Conservation (phyloP, 2,113 vertebrate species). For the Lichenostomus cassidix region DNA sequence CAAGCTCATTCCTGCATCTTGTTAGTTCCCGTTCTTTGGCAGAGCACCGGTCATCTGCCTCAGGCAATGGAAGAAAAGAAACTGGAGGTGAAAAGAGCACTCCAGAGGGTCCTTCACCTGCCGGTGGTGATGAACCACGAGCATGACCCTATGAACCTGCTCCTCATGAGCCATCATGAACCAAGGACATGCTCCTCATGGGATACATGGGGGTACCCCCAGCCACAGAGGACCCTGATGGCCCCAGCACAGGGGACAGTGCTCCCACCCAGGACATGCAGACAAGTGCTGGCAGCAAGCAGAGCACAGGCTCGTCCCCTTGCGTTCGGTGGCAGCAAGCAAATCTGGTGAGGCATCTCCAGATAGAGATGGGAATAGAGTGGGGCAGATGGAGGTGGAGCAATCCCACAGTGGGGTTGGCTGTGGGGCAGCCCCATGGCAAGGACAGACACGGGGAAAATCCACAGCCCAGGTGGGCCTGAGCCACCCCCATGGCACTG, state of each 20-base stretch:
- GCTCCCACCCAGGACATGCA: too few species aligned
- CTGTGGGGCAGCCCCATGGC: background rate
- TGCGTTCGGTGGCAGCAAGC: background rate
- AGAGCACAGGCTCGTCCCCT: background rate
- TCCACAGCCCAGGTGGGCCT: rapidly evolving
- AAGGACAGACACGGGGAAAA: background rate
- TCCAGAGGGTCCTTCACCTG: background rate
- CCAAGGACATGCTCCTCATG: rapidly evolving
- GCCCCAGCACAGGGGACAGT: background rate
- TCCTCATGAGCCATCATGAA: background rate
- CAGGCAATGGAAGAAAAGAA: background rate
- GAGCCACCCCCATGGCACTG: background rate
- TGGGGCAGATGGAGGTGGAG: rapidly evolving
- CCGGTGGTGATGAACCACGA: background rate
- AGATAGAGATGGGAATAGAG: rapidly evolving
- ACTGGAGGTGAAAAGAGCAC: background rate
- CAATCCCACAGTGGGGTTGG: background rate
- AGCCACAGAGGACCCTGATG: background rate
- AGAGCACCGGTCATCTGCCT: background rate
- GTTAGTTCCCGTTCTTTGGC: background rate
- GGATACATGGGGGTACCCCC: rapidly evolving
- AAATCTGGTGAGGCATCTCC: background rate
- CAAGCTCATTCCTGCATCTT: background rate
- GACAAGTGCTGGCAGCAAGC: background rate
- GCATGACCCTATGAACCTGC: rapidly evolving